phyloP scores from a whole-genome alignment of 2,113 vertebrate species.

The Pseudopipra pipra region DNA sequence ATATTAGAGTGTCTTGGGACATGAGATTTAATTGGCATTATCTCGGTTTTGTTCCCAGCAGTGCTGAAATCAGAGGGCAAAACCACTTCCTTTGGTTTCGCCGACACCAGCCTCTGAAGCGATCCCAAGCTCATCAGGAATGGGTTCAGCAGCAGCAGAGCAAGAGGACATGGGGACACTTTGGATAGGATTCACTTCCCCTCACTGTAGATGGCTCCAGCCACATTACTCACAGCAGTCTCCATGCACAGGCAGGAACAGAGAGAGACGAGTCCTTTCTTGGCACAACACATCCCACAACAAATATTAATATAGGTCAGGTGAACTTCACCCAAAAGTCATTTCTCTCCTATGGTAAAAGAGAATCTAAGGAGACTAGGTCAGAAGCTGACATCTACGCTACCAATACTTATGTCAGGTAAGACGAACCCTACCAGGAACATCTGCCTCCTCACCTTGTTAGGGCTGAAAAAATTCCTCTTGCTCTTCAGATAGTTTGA shows the following conservation, averaged over 20 bases:
- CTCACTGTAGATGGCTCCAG: background rate
- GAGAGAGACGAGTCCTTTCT: background rate
- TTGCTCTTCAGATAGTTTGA: conserved; percentile 93
- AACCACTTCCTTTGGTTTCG: conserved; percentile 28
- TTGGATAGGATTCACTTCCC: background rate
- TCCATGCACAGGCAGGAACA: background rate
- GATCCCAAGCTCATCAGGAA: background rate
- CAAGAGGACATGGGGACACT: background rate
- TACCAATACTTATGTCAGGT: fast-evolving
- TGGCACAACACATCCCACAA: background rate
- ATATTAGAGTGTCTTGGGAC: background rate
- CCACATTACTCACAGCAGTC: background rate
- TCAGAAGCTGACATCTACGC: background rate
- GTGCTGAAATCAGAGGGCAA: conserved; percentile 8
- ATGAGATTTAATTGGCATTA: conserved; percentile 14
- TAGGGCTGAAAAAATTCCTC: conserved; percentile 82
- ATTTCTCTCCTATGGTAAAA: background rate
- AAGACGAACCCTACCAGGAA: background rate
- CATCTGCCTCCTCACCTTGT: conserved; percentile 76
- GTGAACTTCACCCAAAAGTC: background rate
- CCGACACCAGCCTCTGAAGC: background rate
- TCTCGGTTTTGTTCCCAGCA: background rate
- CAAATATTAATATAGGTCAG: background rate
- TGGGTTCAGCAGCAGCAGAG: conserved; percentile 3
- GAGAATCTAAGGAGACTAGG: background rate